phyloP scores from a whole-genome alignment of 2,113 vertebrate genomes.

The Phyllopteryx taeniolatus region DNA sequence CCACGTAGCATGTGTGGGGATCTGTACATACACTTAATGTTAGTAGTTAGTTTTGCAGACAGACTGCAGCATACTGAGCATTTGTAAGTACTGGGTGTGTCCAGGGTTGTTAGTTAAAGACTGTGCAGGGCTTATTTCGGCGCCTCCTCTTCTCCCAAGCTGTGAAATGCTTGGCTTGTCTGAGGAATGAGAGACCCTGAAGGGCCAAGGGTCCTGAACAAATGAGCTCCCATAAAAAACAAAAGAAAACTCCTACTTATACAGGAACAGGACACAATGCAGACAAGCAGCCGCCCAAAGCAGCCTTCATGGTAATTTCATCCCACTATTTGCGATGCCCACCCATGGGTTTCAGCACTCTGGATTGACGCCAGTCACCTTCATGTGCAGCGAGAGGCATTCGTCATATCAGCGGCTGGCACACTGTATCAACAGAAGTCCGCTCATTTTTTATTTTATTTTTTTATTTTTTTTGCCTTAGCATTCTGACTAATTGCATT shows the following conservation, averaged over 20 bases:
- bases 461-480: neutral
- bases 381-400: constrained; percentile 28
- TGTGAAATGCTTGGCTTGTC: constrained; percentile 52
- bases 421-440: constrained; percentile 13
- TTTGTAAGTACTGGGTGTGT: constrained; percentile 30
- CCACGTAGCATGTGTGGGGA: neutral
- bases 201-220: constrained; percentile 51
- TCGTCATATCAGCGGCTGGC: constrained; percentile 34
- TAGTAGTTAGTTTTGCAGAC: neutral
- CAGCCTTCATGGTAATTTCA: constrained; percentile 46
- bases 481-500: neutral
- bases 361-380: constrained; percentile 41
- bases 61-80: neutral
- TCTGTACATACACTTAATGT: neutral
- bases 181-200: constrained; percentile 55
- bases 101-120: constrained; percentile 40
- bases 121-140: constrained; percentile 6
- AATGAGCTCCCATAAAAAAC: constrained; percentile 52
- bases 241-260: constrained; percentile 12
- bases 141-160: constrained; percentile 19
- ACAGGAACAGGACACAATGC: constrained; percentile 28
- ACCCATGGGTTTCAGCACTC: constrained; percentile 36
- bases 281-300: constrained; percentile 28
- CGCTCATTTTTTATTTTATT: neutral
- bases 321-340: constrained; percentile 40